phyloP scores from a whole-genome alignment of 64 coral and sea anemone species.

The Montipora cactus region DNA sequence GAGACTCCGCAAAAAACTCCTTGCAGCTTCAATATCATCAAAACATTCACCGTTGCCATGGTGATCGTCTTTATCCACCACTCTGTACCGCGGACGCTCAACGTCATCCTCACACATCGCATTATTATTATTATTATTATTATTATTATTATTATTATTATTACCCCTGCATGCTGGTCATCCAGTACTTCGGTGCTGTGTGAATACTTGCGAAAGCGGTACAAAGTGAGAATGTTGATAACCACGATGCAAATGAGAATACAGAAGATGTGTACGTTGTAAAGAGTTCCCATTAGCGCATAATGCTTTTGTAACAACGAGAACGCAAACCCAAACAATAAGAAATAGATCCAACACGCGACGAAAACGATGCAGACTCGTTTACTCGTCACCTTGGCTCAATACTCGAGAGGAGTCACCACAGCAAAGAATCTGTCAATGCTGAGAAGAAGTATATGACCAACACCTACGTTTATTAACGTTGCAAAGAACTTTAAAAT shows the following conservation, averaged over 20 bases:
- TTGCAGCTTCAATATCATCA: too few species aligned
- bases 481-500: not conserved
- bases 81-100: too few species aligned
- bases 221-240: not conserved
- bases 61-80: too few species aligned
- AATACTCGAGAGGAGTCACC: constrained; percentile 26
- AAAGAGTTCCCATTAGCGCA: not conserved
- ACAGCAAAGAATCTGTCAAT: constrained; percentile 48
- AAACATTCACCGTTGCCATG: too few species aligned
- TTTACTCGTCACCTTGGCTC: constrained; percentile 2
- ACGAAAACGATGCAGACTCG: not conserved
- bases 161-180: too few species aligned
- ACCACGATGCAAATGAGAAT: not conserved
- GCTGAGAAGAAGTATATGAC: constrained; percentile 26
- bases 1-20: too few species aligned
- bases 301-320: not conserved
- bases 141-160: too few species aligned
- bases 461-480: not conserved
- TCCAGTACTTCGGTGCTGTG: too few species aligned
- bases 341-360: not conserved
- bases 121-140: too few species aligned
- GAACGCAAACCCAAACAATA: not conserved
- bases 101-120: too few species aligned
- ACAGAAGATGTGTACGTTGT: not conserved
- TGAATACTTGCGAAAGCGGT: not conserved